These are phyloP conservation scores for Ciconia maguari DNA, from an alignment of 2,113 vertebrate genomes.

Conservation along the genomic window DNA sequence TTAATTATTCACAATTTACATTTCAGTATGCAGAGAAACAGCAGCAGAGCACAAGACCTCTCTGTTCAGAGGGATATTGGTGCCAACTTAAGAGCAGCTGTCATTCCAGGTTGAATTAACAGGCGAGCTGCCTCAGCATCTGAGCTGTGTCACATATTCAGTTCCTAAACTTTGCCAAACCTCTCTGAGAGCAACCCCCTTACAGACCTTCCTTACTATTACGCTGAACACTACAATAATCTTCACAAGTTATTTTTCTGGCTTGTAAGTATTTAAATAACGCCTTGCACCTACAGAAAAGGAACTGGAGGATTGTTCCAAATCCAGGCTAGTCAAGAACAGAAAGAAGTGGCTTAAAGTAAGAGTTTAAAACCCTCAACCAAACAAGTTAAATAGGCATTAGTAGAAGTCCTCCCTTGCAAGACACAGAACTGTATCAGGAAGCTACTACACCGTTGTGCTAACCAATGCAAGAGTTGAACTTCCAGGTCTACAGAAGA, in stretches of 20 bases:
- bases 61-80: neutral
- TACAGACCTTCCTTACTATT: neutral
- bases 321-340: neutral
- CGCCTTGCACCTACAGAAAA: neutral
- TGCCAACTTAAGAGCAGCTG: neutral
- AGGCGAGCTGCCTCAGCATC: neutral
- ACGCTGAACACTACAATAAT: neutral
- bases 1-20: conserved; percentile 15
- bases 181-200: neutral
- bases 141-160: neutral
- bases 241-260: neutral
- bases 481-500: neutral
- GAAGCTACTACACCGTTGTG: neutral
- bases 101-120: neutral
- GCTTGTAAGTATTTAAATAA: neutral
- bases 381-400: neutral
- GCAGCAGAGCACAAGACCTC: neutral
- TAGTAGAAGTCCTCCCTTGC: neutral
- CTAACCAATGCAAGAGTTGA: neutral
- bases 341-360: neutral
- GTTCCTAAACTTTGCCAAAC: neutral
- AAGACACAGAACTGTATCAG: neutral
- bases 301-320: neutral
- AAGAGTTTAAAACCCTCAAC: neutral
- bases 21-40: neutral